Percentiles rank a stretch among this genome's conserved stretches.
These are phyloP conservation scores for Diceros bicornis DNA, from an alignment of 2,797 vertebrate genomes.

Conservation along the genomic window DNA sequence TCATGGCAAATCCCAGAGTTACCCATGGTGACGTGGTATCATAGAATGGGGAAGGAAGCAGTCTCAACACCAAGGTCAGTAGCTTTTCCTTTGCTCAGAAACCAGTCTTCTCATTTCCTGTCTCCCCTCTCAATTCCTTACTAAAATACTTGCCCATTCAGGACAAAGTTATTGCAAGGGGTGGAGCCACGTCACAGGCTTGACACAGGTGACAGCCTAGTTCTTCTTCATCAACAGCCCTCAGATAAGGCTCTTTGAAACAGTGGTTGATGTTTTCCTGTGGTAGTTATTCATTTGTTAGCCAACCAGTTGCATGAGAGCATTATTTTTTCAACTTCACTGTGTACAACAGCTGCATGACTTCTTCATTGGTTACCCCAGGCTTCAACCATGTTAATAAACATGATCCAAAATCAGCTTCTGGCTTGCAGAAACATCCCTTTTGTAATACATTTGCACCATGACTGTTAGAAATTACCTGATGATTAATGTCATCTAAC, in stretches of 20 bases:
- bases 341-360: background rate
- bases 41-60: background rate
- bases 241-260: background rate
- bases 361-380: background rate
- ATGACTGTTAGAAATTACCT: slow-evolving; percentile 77
- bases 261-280: background rate
- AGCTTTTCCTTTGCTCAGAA: background rate
- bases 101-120: background rate
- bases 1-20: background rate
- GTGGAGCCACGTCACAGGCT: background rate
- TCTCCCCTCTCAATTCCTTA: background rate
- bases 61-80: background rate
- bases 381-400: slow-evolving; percentile 59
- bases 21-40: rapidly evolving
- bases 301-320: background rate
- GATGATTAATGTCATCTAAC: slow-evolving; percentile 79
- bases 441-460: slow-evolving; percentile 74
- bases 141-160: background rate
- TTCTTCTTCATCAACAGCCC: background rate
- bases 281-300: background rate
- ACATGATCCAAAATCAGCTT: slow-evolving; percentile 59
- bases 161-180: background rate
- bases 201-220: background rate
- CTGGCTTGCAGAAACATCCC: slow-evolving; percentile 56
- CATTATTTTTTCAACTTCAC: slow-evolving; percentile 1